A percentile compares a stretch with the other conserved stretches of the same genome.
Evolutionary conservation across 1,140 invertebrate species (phyloP).

Genomic region (Drosophila obscura): DNA sequence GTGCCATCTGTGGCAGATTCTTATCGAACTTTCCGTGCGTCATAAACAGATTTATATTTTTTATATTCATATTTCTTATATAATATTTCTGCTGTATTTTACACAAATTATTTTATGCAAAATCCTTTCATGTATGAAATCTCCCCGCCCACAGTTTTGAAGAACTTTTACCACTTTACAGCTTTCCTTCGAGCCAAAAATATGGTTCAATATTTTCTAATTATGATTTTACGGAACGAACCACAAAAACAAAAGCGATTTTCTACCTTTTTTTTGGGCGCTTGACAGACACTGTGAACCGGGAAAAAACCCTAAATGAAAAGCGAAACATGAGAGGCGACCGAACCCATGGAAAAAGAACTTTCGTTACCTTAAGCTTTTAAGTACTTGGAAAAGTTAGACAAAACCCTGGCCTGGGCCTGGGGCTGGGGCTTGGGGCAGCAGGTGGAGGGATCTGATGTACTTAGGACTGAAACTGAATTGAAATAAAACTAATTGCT

Average conservation of each 20-base stretch:
- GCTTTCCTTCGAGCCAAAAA: not conserved
- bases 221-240: slow-evolving; percentile 19
- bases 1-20: no score
- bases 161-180: no score
- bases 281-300: slow-evolving; percentile 49
- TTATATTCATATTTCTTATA: no score
- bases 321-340: slow-evolving; percentile 33
- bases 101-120: no score
- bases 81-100: no score
- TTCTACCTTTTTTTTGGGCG: slow-evolving; percentile 25
- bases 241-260: slow-evolving; percentile 18
- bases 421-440: slow-evolving; percentile 9
- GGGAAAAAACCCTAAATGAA: slow-evolving; percentile 21
- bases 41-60: no score
- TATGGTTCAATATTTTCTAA: slow-evolving; percentile 38
- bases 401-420: slow-evolving; percentile 27
- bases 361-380: slow-evolving; percentile 68
- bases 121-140: no score
- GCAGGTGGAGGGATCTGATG: not conserved
- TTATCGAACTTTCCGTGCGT: no score
- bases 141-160: no score
- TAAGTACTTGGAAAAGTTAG: slow-evolving; percentile 71
- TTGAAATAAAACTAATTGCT: slow-evolving; percentile 79
- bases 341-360: slow-evolving; percentile 36
- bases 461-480: slow-evolving; percentile 55